These are phyloP conservation scores for Pollenia labialis DNA, from an alignment of 2,888 invertebrate genomes.

Conservation along the genomic window DNA sequence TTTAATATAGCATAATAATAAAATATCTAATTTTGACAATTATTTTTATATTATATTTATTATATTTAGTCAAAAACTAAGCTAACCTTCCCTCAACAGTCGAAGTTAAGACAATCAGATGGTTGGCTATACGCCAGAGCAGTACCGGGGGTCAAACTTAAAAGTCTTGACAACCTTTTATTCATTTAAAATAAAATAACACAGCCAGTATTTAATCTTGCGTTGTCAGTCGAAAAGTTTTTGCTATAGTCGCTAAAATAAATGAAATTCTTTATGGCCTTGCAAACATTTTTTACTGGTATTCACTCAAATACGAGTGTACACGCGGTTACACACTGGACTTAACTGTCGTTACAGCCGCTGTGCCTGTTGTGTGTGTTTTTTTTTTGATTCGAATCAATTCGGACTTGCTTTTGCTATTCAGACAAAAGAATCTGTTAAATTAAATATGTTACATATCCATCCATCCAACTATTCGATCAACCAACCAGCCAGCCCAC, in stretches of 20 bases:
- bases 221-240: slow-evolving; percentile 48
- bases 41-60: not conserved
- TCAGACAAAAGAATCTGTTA: slow-evolving; percentile 70
- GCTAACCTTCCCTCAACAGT: slow-evolving; percentile 17
- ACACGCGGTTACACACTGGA: slow-evolving; percentile 46
- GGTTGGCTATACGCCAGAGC: not conserved
- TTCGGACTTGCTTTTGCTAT: slow-evolving; percentile 42
- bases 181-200: slow-evolving; percentile 27
- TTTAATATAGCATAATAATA: too few species aligned
- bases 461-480: slow-evolving; percentile 38
- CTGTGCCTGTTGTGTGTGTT: slow-evolving; percentile 7
- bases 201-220: slow-evolving; percentile 55
- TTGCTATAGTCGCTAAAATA: slow-evolving; percentile 36
- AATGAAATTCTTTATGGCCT: slow-evolving; percentile 65
- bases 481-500: slow-evolving; percentile 30
- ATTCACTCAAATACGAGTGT: slow-evolving; percentile 10
- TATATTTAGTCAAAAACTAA: rapidly evolving
- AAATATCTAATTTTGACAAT: too few species aligned
- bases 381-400: slow-evolving; percentile 23
- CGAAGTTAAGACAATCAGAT: slow-evolving; percentile 8
- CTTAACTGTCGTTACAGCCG: slow-evolving; percentile 30
- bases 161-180: slow-evolving; percentile 50
- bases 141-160: slow-evolving; percentile 7
- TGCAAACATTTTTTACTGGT: slow-evolving; percentile 52
- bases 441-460: slow-evolving; percentile 72